Percentiles rank a stretch among this genome's conserved stretches.
Conservation (phyloP, 2,888 invertebrate species). For the Cheilosia impressa region DNA sequence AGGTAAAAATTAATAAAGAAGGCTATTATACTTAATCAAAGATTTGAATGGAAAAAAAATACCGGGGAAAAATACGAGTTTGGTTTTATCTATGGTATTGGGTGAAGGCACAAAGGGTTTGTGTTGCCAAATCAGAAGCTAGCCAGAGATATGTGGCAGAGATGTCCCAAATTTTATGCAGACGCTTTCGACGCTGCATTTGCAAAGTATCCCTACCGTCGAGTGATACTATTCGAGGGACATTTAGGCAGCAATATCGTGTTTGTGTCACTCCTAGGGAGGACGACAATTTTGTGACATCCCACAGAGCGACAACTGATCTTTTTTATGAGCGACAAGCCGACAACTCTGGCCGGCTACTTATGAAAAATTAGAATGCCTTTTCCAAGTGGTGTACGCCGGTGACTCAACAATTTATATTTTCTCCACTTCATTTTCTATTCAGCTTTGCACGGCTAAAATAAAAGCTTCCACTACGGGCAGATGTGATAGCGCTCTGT, state of each 20-base stretch:
- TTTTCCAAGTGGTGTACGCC: no score
- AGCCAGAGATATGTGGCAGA: background rate
- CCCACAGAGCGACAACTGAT: no score
- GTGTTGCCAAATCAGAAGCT: no score
- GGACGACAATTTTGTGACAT: background rate
- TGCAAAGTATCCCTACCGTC: background rate
- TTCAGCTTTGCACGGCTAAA: no score
- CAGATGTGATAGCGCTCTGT: no score
- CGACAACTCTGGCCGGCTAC: background rate
- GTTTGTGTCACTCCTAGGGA: background rate
- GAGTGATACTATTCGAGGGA: background rate
- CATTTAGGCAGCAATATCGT: background rate
- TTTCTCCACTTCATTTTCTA: no score
- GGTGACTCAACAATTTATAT: no score
- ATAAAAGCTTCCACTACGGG: no score
- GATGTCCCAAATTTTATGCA: background rate
- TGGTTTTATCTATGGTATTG: slow-evolving; percentile 33
- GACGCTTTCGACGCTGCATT: no score
- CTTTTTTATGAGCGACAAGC: background rate
- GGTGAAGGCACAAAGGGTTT: background rate
- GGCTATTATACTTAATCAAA: slow-evolving; percentile 58
- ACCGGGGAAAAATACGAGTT: background rate
- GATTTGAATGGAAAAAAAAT: background rate
- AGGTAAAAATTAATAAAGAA: slow-evolving; percentile 56
- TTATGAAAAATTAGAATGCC: no score